phyloP scores from a whole-genome alignment of 2,113 vertebrate species.

The Neotoma lepida region DNA sequence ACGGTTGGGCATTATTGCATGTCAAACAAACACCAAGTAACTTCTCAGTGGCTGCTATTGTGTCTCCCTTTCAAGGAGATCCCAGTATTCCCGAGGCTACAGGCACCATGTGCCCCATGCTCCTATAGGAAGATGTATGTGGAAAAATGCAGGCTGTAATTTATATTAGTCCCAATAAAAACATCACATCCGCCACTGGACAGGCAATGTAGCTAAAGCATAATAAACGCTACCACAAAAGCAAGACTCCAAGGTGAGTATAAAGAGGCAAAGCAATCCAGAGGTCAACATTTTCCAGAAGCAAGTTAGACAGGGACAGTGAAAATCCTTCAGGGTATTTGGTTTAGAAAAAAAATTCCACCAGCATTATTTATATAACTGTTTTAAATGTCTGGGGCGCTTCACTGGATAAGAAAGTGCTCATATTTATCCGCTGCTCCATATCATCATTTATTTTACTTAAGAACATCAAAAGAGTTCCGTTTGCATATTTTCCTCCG shows the following conservation, averaged over 20 bases:
- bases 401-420: conserved; percentile 53
- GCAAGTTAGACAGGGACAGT: conserved; percentile 33
- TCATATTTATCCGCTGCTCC: conserved; percentile 6
- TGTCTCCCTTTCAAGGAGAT: not conserved
- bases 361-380: conserved; percentile 49
- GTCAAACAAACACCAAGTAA: not conserved
- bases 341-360: conserved; percentile 28
- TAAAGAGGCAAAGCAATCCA: not conserved
- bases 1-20: not conserved
- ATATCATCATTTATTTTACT: conserved; percentile 33
- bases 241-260: not conserved
- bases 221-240: conserved; percentile 35
- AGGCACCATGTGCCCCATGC: not conserved
- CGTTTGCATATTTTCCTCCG: not conserved
- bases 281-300: conserved; percentile 42
- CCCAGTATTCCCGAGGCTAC: not conserved
- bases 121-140: not conserved
- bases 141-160: not conserved
- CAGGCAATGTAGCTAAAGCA: not conserved
- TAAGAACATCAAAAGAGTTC: conserved; percentile 40
- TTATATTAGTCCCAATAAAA: conserved; percentile 24
- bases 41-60: not conserved
- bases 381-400: conserved; percentile 52
- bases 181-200: not conserved
- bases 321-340: conserved; percentile 30